Conservation (phyloP, 37 sponge, comb jelly and placozoan species). For the Tethya wilhelma region DNA sequence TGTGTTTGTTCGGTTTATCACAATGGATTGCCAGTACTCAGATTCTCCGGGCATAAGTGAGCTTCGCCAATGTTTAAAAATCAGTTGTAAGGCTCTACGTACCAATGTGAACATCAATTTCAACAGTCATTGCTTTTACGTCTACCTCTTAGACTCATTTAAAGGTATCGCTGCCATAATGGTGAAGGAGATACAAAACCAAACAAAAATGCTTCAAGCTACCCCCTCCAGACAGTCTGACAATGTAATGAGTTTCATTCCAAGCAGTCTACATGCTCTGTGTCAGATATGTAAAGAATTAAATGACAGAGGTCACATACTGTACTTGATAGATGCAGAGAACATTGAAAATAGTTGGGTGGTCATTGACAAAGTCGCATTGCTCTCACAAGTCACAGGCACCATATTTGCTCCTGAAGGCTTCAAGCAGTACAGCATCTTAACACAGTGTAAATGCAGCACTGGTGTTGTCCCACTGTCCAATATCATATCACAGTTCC, state of each 20-base stretch:
- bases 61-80: not conserved
- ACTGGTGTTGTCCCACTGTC: conserved; percentile 28
- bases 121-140: conserved; percentile 15
- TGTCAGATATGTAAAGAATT: not conserved
- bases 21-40: no score
- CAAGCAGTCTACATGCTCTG: not conserved
- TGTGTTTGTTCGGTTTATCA: not conserved
- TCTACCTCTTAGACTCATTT: conserved; percentile 6
- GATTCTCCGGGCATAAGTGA: not conserved
- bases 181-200: no score
- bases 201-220: no score
- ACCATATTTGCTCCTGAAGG: no score
- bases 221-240: no score
- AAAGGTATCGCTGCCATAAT: no score
- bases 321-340: not conserved
- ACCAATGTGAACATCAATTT: not conserved
- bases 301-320: no score
- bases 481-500: not conserved
- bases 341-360: conserved; percentile 7
- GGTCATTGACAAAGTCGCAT: conserved; percentile 9
- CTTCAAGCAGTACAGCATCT: not conserved
- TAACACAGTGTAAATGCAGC: not conserved
- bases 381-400: conserved; percentile 19
- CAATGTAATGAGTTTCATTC: no score
- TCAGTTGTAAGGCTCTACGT: not conserved